These are phyloP conservation scores for Ditula angustiorana DNA, from an alignment of 2,888 invertebrate species.

Conservation along the genomic window DNA sequence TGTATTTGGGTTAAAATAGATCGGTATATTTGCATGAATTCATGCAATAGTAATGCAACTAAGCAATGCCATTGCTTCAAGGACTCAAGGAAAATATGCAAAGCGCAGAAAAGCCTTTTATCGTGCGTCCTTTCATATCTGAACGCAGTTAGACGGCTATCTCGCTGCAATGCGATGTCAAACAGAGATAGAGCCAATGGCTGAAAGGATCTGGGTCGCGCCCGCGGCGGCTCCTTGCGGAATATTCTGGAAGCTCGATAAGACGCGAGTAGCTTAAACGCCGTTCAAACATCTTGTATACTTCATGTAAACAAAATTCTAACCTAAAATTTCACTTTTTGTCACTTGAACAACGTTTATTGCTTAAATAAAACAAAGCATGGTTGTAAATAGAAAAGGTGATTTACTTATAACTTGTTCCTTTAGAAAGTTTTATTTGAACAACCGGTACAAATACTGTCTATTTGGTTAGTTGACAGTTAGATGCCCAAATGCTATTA, in stretches of 20 bases:
- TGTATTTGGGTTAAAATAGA: too few relatives aligned
- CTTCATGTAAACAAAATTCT: too few relatives aligned
- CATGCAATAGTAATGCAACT: background rate
- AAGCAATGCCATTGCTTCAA: background rate
- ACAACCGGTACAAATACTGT: too few relatives aligned
- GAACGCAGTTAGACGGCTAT: conserved; percentile 45
- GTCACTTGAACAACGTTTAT: too few relatives aligned
- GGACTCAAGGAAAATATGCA: background rate
- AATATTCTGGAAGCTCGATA: conserved; percentile 41
- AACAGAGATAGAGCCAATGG: conserved; percentile 78
- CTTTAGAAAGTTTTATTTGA: too few relatives aligned
- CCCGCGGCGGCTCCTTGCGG: conserved; percentile 53
- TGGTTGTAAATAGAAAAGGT: too few relatives aligned
- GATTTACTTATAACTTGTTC: too few relatives aligned
- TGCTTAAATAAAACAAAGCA: too few relatives aligned
- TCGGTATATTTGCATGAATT: background rate
- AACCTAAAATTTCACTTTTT: too few relatives aligned
- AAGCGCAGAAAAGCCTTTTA: conserved; percentile 21
- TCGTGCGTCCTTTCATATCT: conserved; percentile 34
- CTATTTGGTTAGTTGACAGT: too few relatives aligned
- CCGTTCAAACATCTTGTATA: too few relatives aligned
- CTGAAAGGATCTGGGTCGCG: conserved; percentile 82
- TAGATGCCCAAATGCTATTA: too few relatives aligned
- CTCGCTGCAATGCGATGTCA: conserved; percentile 76
- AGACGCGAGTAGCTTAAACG: background rate